Evolutionary conservation across 2,113 vertebrate species (phyloP).

Genomic region (Ahaetulla prasina): DNA sequence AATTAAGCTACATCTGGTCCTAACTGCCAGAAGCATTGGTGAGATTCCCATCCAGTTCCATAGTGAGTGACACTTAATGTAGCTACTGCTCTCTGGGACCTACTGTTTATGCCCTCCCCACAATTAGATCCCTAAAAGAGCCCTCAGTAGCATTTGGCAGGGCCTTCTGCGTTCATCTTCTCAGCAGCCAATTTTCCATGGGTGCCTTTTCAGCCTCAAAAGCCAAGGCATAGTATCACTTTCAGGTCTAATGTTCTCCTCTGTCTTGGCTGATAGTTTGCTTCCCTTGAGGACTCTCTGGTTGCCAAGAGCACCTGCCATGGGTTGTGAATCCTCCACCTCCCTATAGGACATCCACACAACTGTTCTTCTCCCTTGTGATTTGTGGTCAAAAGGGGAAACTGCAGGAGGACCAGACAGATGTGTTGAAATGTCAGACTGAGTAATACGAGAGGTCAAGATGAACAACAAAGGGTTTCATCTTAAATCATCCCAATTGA

Average conservation of each 20-base stretch:
- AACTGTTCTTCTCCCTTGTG: background rate
- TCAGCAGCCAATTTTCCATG: background rate
- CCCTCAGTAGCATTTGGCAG: background rate
- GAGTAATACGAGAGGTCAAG: background rate
- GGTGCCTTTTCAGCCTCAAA: background rate
- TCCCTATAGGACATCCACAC: background rate
- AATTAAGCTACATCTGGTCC: background rate
- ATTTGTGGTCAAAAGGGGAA: background rate
- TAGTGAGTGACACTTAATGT: background rate
- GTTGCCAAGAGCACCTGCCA: background rate
- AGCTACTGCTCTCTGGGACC: background rate
- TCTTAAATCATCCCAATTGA: background rate
- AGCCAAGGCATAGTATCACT: too few species aligned
- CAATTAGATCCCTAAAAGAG: background rate
- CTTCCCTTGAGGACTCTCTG: background rate
- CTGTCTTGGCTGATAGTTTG: background rate
- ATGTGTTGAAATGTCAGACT: background rate
- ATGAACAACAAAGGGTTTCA: too few species aligned
- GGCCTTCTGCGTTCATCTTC: background rate
- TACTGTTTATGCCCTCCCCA: background rate
- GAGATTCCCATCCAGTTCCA: background rate
- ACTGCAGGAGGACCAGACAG: background rate
- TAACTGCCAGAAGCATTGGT: background rate
- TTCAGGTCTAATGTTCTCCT: background rate
- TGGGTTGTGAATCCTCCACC: background rate